Percentiles rank a stretch among this genome's conserved stretches.
Evolutionary conservation across 2,113 vertebrate genomes (phyloP).

Genomic region (Theristicus caerulescens): DNA sequence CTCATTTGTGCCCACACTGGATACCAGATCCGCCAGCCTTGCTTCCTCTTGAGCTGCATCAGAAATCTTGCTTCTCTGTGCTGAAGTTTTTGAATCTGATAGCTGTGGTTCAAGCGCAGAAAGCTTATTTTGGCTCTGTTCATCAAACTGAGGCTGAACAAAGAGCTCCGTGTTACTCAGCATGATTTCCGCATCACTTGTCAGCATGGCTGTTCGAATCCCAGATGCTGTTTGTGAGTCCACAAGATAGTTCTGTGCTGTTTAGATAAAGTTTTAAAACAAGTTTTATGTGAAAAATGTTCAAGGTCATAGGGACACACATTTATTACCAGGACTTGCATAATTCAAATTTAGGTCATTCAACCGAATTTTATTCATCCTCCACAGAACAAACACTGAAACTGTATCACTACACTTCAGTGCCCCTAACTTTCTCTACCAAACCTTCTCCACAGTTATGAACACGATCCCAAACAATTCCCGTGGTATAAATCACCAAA

Average conservation of each 20-base stretch:
- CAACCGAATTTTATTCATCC: background rate
- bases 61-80: background rate
- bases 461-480: background rate
- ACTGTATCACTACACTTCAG: background rate
- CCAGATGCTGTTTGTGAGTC: background rate
- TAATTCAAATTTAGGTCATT: background rate
- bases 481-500: background rate
- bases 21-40: background rate
- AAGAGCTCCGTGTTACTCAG: slow-evolving; percentile 53
- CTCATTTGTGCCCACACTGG: background rate
- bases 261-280: background rate
- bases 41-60: background rate
- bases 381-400: background rate
- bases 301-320: background rate
- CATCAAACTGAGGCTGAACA: background rate
- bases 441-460: background rate
- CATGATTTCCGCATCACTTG: background rate
- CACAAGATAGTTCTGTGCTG: slow-evolving; percentile 3
- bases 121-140: background rate
- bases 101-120: background rate
- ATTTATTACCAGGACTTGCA: background rate
- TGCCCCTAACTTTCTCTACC: background rate
- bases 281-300: background rate
- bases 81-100: background rate
- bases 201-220: background rate